These are phyloP conservation scores for Galleria mellonella DNA, from an alignment of 1,140 invertebrate genomes.

Conservation along the genomic window DNA sequence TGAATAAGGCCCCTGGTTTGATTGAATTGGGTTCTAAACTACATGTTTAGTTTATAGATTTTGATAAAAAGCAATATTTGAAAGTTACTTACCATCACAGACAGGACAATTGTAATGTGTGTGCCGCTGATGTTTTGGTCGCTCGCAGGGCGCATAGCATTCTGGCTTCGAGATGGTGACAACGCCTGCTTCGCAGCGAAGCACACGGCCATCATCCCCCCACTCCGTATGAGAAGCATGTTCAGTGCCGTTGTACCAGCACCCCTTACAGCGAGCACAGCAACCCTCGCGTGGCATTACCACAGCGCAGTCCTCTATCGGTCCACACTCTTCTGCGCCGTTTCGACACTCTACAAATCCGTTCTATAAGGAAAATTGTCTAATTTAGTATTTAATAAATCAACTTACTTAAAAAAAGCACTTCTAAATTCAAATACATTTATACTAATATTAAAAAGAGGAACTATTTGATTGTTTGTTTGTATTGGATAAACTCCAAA, in stretches of 20 bases:
- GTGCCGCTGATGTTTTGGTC: constrained; percentile 81
- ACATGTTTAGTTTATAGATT: no score
- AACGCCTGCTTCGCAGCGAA: constrained; percentile 88
- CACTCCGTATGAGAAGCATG: constrained; percentile 86
- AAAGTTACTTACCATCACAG: constrained; percentile 76
- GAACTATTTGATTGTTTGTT: no score
- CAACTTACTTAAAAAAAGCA: no score
- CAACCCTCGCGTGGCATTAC: constrained; percentile 60
- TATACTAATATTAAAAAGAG: no score
- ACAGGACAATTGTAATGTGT: constrained; percentile 84
- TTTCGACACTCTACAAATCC: constrained; percentile 61
- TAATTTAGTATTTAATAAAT: no score
- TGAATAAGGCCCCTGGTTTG: no score
- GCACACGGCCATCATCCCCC: constrained; percentile 82
- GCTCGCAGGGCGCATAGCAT: constrained; percentile 86
- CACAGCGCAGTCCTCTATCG: constrained; percentile 58
- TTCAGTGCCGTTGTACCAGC: constrained; percentile 81
- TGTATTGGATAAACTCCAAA: no score
- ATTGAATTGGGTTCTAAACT: no score
- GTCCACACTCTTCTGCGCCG: constrained; percentile 50
- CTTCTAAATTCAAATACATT: no score
- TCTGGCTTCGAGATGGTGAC: constrained; percentile 85
- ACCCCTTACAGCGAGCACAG: constrained; percentile 76
- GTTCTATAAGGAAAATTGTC: constrained; percentile 35
- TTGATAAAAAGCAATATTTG: background rate